Percentiles rank a stretch among this genome's conserved stretches.
Evolutionary conservation across 2,797 vertebrate genomes (phyloP).

Genomic region (Lacerta agilis): DNA sequence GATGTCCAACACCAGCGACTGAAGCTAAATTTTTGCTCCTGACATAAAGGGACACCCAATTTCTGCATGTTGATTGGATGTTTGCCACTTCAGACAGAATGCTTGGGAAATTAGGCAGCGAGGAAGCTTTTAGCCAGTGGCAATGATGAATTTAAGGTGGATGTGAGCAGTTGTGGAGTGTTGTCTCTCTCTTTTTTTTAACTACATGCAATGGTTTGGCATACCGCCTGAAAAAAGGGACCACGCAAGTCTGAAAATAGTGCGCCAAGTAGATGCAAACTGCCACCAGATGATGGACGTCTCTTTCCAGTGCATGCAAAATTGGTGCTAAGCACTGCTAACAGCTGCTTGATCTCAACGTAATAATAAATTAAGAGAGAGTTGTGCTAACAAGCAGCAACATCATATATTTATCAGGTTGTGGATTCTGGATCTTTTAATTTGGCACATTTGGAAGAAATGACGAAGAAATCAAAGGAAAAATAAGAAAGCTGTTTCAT

Average conservation of each 20-base stretch:
- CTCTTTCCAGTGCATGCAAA: background rate
- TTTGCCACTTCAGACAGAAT: slow-evolving; percentile 34
- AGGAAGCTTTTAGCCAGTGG: slow-evolving; percentile 18
- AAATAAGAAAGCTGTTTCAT: background rate
- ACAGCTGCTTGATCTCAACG: background rate
- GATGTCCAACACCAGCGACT: too few species aligned
- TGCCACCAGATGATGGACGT: background rate
- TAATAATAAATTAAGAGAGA: background rate
- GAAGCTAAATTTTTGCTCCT: slow-evolving; percentile 30
- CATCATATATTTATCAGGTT: background rate
- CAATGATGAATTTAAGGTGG: slow-evolving; percentile 23
- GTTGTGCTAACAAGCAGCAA: background rate
- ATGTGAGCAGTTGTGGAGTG: background rate
- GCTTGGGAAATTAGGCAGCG: slow-evolving; percentile 18
- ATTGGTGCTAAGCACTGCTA: background rate
- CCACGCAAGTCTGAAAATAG: background rate
- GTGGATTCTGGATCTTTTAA: background rate
- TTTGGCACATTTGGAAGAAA: background rate
- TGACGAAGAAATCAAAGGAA: background rate
- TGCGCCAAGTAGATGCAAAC: slow-evolving; percentile 17
- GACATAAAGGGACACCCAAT: slow-evolving; percentile 43
- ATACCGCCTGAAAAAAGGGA: background rate
- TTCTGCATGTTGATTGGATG: slow-evolving; percentile 42
- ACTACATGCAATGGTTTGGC: background rate
- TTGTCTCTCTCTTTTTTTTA: background rate